Conservation (phyloP, 1,140 invertebrate genomes). For the Zaprionus vittiger region DNA sequence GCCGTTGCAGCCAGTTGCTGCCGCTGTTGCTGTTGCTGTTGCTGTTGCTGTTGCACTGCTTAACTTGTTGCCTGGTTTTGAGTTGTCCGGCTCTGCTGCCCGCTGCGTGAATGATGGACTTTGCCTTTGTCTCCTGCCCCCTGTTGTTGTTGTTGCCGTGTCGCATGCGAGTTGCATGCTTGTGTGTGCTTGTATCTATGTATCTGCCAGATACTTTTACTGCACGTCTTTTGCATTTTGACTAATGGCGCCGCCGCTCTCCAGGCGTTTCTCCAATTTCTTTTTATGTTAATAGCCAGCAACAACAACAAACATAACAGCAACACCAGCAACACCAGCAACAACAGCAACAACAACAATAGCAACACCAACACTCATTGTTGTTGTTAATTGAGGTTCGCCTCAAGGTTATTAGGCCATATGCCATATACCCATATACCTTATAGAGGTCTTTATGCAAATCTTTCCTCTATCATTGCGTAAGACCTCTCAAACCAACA, state of each 20-base stretch:
- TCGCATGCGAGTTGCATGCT: slow-evolving; percentile 72
- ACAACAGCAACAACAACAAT: background rate
- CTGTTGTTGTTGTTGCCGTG: slow-evolving; percentile 40
- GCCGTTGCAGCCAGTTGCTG: slow-evolving; percentile 39
- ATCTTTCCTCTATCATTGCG: slow-evolving; percentile 41
- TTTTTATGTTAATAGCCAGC: slow-evolving; percentile 65
- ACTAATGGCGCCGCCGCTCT: slow-evolving; percentile 68
- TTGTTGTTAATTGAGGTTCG: slow-evolving; percentile 44
- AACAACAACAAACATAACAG: slow-evolving; percentile 25
- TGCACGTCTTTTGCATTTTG: slow-evolving; percentile 64
- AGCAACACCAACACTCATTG: slow-evolving; percentile 25
- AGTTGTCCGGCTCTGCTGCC: slow-evolving; percentile 57
- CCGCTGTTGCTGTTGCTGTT: slow-evolving; percentile 47
- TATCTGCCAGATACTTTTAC: slow-evolving; percentile 80
- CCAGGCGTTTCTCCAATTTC: slow-evolving; percentile 72
- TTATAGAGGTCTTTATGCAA: slow-evolving; percentile 42
- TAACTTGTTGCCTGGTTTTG: slow-evolving; percentile 67
- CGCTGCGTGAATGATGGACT: slow-evolving; percentile 81
- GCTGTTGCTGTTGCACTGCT: slow-evolving; percentile 40
- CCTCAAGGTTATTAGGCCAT: slow-evolving; percentile 36
- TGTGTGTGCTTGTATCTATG: slow-evolving; percentile 60
- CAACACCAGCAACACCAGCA: slow-evolving; percentile 8
- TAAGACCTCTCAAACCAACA: slow-evolving; percentile 48
- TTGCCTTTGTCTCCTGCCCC: slow-evolving; percentile 67
- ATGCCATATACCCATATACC: background rate